Evolutionary conservation across 2,797 vertebrate species (phyloP).

Genomic region (Danio jaintianensis): DNA sequence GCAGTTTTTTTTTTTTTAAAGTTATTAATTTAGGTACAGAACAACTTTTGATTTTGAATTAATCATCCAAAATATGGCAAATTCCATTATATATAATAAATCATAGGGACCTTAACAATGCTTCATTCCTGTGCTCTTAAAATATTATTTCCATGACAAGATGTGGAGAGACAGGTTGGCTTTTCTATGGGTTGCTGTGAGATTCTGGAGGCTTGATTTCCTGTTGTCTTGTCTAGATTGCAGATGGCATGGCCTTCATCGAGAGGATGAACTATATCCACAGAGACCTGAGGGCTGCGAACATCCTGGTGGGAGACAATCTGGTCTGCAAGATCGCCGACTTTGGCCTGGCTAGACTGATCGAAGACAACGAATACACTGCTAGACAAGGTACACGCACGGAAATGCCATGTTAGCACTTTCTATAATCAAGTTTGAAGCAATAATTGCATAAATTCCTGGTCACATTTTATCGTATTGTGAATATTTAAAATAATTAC

Average conservation of each 20-base stretch:
- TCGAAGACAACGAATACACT: constrained; percentile 98
- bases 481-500: background rate
- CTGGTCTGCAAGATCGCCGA: constrained; percentile 98
- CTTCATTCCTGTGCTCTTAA: background rate
- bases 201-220: constrained; percentile 17
- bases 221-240: constrained; percentile 78
- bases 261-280: constrained; percentile 99
- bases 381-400: constrained; percentile 90
- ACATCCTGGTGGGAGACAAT: constrained; percentile 97
- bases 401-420: background rate
- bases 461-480: background rate
- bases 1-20: no score
- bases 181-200: background rate
- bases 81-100: no score
- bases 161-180: background rate
- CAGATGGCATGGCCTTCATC: constrained; percentile 98
- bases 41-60: no score
- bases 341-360: constrained; percentile 95
- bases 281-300: constrained; percentile 96
- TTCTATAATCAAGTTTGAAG: background rate
- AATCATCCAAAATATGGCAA: no score
- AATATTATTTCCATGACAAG: background rate
- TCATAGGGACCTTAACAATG: background rate
- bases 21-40: no score
- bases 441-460: background rate